Conservation (phyloP, 2,888 invertebrate species). For the Allygus modestus region DNA sequence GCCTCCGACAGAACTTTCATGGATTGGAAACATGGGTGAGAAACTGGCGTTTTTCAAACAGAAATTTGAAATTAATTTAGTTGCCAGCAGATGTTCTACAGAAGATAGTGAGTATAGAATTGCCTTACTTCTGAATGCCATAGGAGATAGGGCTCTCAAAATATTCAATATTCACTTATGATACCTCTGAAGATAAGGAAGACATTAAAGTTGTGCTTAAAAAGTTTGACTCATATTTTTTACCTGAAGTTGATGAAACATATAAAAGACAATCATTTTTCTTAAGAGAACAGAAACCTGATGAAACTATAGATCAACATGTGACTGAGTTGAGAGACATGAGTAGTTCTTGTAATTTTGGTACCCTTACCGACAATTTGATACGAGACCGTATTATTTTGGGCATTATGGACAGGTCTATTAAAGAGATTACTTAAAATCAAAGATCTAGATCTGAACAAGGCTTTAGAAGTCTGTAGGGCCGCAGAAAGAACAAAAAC, state of each 20-base stretch:
- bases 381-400: slow-evolving; percentile 21
- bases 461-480: slow-evolving; percentile 8
- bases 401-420: slow-evolving; percentile 23
- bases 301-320: slow-evolving; percentile 36
- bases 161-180: slow-evolving; percentile 8
- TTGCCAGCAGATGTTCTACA: slow-evolving; percentile 1
- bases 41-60: slow-evolving; percentile 44
- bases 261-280: slow-evolving; percentile 9
- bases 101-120: slow-evolving; percentile 7
- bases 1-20: slow-evolving; percentile 21
- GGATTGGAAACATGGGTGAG: slow-evolving; percentile 44
- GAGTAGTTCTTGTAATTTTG: slow-evolving; percentile 38
- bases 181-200: neutral
- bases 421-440: neutral
- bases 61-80: slow-evolving; percentile 1
- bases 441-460: neutral
- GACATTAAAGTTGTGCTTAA: neutral
- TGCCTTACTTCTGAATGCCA: neutral
- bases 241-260: slow-evolving; percentile 20
- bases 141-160: slow-evolving; percentile 42
- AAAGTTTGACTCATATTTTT: slow-evolving; percentile 27
- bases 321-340: slow-evolving; percentile 30
- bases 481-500: slow-evolving; percentile 26
- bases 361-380: slow-evolving; percentile 1
- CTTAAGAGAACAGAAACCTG: slow-evolving; percentile 7